Conservation (phyloP, 2,113 vertebrate species). For the Oxyura jamaicensis region DNA sequence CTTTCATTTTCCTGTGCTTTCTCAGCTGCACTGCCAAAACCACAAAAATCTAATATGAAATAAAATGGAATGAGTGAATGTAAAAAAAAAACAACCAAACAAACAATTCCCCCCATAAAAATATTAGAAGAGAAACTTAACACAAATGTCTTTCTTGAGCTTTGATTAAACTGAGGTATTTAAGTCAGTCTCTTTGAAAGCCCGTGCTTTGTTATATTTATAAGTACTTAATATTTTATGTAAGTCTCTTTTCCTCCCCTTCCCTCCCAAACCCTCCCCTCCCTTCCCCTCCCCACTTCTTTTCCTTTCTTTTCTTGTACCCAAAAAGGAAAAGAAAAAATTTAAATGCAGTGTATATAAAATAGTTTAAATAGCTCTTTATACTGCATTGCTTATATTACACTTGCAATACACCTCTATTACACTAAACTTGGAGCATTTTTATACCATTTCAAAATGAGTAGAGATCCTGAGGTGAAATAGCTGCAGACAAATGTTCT, state of each 20-base stretch:
- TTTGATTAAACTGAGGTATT: conserved; percentile 3
- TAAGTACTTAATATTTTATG: neutral
- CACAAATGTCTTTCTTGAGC: neutral
- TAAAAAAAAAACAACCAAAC: neutral
- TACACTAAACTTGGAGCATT: neutral
- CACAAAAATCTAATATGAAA: neutral
- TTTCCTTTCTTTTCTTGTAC: neutral
- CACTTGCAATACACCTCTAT: neutral
- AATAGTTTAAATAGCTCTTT: neutral
- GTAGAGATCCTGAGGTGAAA: neutral
- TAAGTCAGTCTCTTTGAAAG: neutral
- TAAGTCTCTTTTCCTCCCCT: neutral
- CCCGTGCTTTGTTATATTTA: neutral
- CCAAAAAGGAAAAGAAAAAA: neutral
- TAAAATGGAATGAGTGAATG: neutral
- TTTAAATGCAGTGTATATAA: neutral
- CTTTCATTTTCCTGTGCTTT: conserved; percentile 2
- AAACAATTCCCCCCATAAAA: too few relatives aligned
- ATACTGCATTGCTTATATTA: neutral
- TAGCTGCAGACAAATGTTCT: neutral
- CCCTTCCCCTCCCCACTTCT: too few relatives aligned
- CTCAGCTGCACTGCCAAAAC: neutral
- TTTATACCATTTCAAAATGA: neutral
- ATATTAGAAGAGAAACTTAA: neutral
- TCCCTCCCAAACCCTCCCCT: too few relatives aligned